Evolutionary conservation across 2,113 vertebrate species (phyloP).

Genomic region (Austrofundulus limnaeus): DNA sequence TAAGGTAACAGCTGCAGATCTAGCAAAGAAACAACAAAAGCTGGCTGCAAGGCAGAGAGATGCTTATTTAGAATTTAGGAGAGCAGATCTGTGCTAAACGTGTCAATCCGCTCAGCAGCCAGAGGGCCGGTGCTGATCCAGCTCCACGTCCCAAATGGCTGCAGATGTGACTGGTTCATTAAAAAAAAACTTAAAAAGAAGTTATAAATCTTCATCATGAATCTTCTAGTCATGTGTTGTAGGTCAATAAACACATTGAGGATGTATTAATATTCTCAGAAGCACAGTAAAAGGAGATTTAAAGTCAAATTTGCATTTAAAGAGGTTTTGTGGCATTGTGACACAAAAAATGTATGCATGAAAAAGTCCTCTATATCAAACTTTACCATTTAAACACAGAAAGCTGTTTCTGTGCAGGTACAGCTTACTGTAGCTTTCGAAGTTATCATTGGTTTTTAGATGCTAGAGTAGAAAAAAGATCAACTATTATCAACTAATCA

Average conservation of each 20-base stretch:
- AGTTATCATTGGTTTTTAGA: conserved; percentile 5
- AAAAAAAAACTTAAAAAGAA: not conserved
- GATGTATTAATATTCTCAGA: not conserved
- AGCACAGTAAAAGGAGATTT: not conserved
- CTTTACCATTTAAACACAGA: not conserved
- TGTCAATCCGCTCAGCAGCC: not conserved
- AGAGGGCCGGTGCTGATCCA: not conserved
- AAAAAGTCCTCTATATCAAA: not conserved
- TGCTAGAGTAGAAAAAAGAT: not conserved
- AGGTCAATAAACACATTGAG: not conserved
- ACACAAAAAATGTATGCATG: conserved; percentile 5
- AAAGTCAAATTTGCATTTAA: conserved; percentile 1
- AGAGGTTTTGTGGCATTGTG: not conserved
- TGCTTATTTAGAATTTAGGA: not conserved
- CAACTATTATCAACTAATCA: not conserved
- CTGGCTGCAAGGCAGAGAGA: not conserved
- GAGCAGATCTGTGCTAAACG: not conserved
- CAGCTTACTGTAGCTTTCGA: not conserved
- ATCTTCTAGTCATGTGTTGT: not conserved
- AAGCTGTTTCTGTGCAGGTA: not conserved
- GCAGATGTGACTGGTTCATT: not conserved
- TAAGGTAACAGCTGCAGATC: not conserved
- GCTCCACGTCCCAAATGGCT: not conserved
- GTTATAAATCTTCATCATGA: not conserved
- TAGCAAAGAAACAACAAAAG: not conserved